Base-by-base conservation (phyloP, 2,888 invertebrate species). In the Exephanes ischioxanthus region DNA sequence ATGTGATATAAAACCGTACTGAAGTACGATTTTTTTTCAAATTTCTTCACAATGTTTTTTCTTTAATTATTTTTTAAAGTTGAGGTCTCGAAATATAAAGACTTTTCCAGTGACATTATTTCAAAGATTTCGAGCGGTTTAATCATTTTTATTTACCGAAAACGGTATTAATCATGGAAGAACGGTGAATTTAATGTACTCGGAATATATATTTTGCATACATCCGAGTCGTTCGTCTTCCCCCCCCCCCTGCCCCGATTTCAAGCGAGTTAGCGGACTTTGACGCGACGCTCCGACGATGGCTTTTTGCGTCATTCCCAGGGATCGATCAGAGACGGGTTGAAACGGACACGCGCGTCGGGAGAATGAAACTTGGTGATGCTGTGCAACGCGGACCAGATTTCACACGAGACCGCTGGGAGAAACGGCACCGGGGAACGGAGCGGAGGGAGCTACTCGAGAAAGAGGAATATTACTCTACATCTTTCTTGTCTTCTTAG, bases 401-500 rank as follows among this genome's bases (percentile, higher is more conserved):
- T 67, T 86, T 72, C 68, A 55, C 14, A 70, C 41, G 78, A 68
- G 61, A 80, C 30, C 33, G n/a, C 5, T 6, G 16, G 63, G 63
- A 63, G 30, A 63, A 33, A 26, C 33, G 16, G 2, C 30, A 11
- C 37, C n/a, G 51, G 53, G 58, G 70, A 84, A 80, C 76, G 67
- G 67, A 72, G 80, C 37, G 77, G 72, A 71, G 66, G 55, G 51
- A 68, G 76, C 58, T 51, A 66, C 58, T 71, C 22, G 61, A 77
- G 72, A 51, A 79, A 70, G 85, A 85, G 81, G 68, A 75, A 84
- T 84, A 81, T 86, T 84, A 76, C 73, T 77, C 80, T 81, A 79
- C 80, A 72, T 76, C 80, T 84, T 51, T 68, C 78, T 83, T 85
- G 80, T 84, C 87, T 84, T 83, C 76, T 83, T 77, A 83, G 68